Conservation (phyloP, 1,140 invertebrate species). For the Drosophila punjabiensis region DNA sequence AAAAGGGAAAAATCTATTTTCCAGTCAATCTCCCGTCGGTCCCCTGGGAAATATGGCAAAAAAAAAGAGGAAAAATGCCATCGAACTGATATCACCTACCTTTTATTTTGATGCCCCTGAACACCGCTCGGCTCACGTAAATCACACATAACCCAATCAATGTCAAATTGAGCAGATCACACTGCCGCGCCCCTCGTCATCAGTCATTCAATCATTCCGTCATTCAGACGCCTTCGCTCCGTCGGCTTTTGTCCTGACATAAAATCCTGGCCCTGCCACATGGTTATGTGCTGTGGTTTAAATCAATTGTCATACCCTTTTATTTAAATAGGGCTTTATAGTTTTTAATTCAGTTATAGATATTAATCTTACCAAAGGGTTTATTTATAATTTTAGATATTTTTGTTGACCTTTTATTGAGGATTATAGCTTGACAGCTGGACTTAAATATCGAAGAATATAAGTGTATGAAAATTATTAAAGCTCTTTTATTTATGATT, state of each 20-base stretch:
- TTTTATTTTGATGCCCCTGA: neutral
- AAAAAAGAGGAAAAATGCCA: conserved; percentile 10
- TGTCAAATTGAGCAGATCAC: conserved; percentile 72
- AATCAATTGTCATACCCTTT: conserved; percentile 65
- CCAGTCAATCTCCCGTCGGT: conserved; percentile 10
- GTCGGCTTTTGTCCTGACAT: conserved; percentile 8
- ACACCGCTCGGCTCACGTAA: conserved; percentile 32
- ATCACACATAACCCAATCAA: conserved; percentile 73
- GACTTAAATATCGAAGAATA: neutral
- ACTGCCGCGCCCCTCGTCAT: conserved; percentile 30
- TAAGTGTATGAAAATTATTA: neutral
- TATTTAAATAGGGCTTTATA: neutral
- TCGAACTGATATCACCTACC: conserved; percentile 16
- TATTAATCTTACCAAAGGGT: neutral
- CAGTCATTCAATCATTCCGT: conserved; percentile 36
- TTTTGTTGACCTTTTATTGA: neutral
- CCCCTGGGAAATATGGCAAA: conserved; percentile 9
- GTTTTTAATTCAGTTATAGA: neutral
- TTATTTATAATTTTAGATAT: neutral
- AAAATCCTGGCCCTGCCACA: conserved; percentile 10
- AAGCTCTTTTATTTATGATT: neutral
- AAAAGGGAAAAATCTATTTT: conserved; percentile 29
- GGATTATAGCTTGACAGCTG: neutral
- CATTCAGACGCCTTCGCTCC: conserved; percentile 6
- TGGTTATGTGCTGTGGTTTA: conserved; percentile 21